These are phyloP conservation scores for Fissipunctia ypsillon DNA, from an alignment of 2,888 invertebrate genomes.

Conservation along the genomic window DNA sequence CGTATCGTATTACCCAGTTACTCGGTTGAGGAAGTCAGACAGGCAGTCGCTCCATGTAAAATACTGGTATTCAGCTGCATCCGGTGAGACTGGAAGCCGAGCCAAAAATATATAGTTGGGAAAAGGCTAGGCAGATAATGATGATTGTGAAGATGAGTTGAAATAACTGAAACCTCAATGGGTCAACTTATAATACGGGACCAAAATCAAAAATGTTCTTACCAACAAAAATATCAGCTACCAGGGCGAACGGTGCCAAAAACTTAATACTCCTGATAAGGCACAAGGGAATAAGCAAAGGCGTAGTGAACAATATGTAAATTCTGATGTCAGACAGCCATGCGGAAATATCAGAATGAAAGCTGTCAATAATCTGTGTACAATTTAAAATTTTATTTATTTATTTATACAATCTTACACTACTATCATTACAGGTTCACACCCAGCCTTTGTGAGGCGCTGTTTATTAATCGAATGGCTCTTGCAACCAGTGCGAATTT, in stretches of 20 bases:
- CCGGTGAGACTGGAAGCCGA: no score
- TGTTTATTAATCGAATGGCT: no score
- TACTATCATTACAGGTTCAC: no score
- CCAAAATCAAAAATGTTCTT: conserved; percentile 35
- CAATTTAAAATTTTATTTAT: no score
- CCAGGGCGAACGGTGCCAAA: conserved; percentile 78
- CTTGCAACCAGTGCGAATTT: no score
- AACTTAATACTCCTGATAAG: conserved; percentile 79
- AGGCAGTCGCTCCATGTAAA: no score
- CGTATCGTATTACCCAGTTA: no score
- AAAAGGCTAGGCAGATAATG: background rate
- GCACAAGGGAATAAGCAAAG: conserved; percentile 74
- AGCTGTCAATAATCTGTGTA: conserved; percentile 72
- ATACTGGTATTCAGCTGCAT: no score
- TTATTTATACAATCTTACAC: no score
- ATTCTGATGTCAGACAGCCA: conserved; percentile 62
- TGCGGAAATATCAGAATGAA: conserved; percentile 46
- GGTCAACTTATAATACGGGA: background rate
- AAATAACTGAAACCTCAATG: background rate
- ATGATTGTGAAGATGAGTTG: background rate
- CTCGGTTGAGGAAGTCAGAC: no score
- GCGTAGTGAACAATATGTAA: conserved; percentile 74
- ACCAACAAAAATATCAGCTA: conserved; percentile 80
- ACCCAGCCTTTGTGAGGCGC: no score
- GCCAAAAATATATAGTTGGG: no score